These are phyloP conservation scores for Luscinia megarhynchos DNA, from an alignment of 2,797 vertebrate species.

Conservation along the genomic window DNA sequence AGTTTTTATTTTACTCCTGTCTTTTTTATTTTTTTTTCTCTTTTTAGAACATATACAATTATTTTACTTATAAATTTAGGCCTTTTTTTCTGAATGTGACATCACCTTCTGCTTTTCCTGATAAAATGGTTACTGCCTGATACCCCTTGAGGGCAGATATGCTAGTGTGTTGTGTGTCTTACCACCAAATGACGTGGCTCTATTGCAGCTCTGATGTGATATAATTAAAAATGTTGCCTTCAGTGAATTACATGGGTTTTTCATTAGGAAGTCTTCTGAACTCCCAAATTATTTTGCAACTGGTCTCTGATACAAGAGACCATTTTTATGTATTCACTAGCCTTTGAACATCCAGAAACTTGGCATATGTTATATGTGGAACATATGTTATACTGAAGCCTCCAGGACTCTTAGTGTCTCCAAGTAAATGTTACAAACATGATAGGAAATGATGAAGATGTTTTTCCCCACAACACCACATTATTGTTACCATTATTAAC, in stretches of 20 bases:
- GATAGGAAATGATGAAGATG: not conserved
- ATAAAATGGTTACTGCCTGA: not conserved
- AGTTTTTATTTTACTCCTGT: not conserved
- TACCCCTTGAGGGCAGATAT: accelerated
- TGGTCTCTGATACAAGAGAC: not conserved
- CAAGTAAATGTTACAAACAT: not conserved
- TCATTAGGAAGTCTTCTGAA: not conserved
- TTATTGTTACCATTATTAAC: not conserved
- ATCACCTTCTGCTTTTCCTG: not conserved
- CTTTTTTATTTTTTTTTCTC: not conserved
- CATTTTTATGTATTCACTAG: not conserved
- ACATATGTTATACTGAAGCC: not conserved
- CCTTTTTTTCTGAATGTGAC: not conserved
- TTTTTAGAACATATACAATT: not conserved
- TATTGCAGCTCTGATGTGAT: not conserved
- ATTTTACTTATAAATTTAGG: not conserved
- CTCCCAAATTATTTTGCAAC: not conserved
- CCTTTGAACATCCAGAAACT: not conserved
- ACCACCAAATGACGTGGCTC: not conserved
- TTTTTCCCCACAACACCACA: not conserved
- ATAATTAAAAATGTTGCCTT: not conserved
- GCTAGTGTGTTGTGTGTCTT: not conserved
- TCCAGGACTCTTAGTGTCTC: not conserved
- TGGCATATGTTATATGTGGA: not conserved
- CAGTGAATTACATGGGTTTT: not conserved